Base-by-base conservation (phyloP, 2,888 invertebrate genomes). In the Agonopterix subpropinquella region DNA sequence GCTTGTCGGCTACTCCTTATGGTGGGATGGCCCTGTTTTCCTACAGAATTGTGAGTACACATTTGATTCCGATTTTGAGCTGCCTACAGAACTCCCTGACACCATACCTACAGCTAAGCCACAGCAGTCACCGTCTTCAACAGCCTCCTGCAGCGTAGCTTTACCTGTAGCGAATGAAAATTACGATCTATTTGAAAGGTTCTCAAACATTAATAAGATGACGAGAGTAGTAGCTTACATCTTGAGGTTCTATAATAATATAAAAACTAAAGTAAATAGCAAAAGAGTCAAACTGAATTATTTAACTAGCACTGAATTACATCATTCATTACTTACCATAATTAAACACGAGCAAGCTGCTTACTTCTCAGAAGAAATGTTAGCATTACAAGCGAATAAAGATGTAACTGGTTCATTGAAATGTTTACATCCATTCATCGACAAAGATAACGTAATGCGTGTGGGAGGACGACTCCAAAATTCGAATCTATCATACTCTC, bases 161-260 rank as follows among this genome's bases (percentile, higher is more conserved):
- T 28, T 28, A 28, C 28, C 28, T 5, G 5, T 28, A 7, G 28
- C 28, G 5, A 5, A 28, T 15, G 3, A 53, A 51, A 37, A 9
- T 47, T 13, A 42, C 39, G 1, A 28, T 28, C 5, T 28, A 28
- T 28, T 28, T 28, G 2, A 51, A 28, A 55, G 46, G 35, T 56
- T 45, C 45, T 60, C 60, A 35, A 45, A 51, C 39, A 46, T 60
- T n/a, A 11, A 50, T 4, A 58, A 55, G 47, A 54, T 56, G 47
- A 41, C 11, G n/a, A 41, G 55, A 3, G 45, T 56, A 0, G 2
- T 55, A 13, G 57, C 54, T 8, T 58, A 56, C 15, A 42, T 56
- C 7, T 9, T 53, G 3, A 42, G 57, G 9, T 56, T 56, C 48
- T 48, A 36, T 37, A 36, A 51, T 15, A 55, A 58, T 41, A 11